These are phyloP conservation scores for Drosophila oshimai DNA, from an alignment of 1,140 invertebrate genomes.

Conservation along the genomic window DNA sequence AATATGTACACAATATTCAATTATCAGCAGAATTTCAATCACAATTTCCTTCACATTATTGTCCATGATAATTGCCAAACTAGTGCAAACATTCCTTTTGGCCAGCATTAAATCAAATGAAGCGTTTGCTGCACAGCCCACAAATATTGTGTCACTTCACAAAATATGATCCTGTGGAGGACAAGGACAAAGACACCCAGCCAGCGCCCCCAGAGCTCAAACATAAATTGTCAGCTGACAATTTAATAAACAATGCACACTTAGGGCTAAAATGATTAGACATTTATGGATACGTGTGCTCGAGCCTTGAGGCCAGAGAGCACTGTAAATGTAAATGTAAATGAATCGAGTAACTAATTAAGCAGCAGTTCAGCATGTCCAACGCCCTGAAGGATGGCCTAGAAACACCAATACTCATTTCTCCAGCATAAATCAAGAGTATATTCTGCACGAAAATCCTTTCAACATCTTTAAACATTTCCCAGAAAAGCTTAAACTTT, in stretches of 20 bases:
- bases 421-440: background rate
- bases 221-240: conserved; percentile 70
- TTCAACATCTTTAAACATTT: conserved; percentile 25
- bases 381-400: conserved; percentile 10
- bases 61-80: background rate
- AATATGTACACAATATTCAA: conserved; percentile 11
- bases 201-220: background rate
- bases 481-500: background rate
- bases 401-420: conserved; percentile 9
- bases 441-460: background rate
- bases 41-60: conserved; percentile 8
- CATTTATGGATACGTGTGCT: conserved; percentile 33
- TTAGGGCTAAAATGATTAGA: conserved; percentile 49
- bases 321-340: conserved; percentile 29
- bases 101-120: conserved; percentile 26
- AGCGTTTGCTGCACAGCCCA: conserved; percentile 4
- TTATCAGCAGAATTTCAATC: background rate
- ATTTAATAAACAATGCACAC: conserved; percentile 63
- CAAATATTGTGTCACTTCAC: conserved; percentile 8
- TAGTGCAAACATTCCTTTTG: conserved; percentile 5
- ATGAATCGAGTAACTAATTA: conserved; percentile 35
- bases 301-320: background rate
- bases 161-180: background rate
- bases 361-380: background rate
- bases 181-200: background rate